A percentile compares a stretch with the other conserved stretches of the same genome.
Conservation (phyloP, 2,888 invertebrate species). For the Molorchus minor region DNA sequence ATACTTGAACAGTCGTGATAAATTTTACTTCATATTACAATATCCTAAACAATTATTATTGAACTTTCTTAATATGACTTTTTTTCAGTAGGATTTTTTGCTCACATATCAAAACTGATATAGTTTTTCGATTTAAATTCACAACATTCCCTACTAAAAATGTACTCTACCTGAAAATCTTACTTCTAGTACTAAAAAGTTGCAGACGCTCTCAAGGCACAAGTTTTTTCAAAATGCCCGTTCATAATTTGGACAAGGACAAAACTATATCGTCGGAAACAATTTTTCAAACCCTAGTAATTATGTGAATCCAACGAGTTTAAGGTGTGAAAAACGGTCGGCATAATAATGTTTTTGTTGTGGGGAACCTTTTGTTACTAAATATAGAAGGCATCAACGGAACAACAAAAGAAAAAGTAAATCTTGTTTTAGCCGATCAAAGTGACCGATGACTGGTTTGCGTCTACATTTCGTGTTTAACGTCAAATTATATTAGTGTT, state of each 20-base stretch:
- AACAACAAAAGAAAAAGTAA: conserved; percentile 18
- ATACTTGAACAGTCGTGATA: too few species aligned
- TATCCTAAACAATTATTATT: too few species aligned
- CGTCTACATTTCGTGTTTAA: neutral
- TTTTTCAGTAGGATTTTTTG: neutral
- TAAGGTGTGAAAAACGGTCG: conserved; percentile 20
- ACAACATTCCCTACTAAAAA: too few species aligned
- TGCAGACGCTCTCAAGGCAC: neutral
- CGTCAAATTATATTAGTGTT: too few species aligned
- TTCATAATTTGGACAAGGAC: conserved; percentile 15
- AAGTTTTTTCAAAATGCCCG: neutral
- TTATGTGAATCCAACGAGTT: conserved; percentile 17
- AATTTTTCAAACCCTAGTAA: conserved; percentile 16
- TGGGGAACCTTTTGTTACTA: conserved; percentile 15
- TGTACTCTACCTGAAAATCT: too few species aligned
- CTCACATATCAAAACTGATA: neutral
- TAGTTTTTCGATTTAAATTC: too few species aligned
- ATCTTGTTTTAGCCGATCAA: conserved; percentile 16
- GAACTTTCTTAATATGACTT: too few species aligned
- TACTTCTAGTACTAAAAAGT: too few species aligned
- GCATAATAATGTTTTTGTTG: conserved; percentile 21
- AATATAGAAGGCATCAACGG: conserved; percentile 10
- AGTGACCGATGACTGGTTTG: conserved; percentile 1
- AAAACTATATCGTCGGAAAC: conserved; percentile 21
- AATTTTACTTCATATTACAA: too few species aligned